Base-by-base conservation (phyloP, 2,888 invertebrate genomes). In the Xanthorhoe designata region DNA sequence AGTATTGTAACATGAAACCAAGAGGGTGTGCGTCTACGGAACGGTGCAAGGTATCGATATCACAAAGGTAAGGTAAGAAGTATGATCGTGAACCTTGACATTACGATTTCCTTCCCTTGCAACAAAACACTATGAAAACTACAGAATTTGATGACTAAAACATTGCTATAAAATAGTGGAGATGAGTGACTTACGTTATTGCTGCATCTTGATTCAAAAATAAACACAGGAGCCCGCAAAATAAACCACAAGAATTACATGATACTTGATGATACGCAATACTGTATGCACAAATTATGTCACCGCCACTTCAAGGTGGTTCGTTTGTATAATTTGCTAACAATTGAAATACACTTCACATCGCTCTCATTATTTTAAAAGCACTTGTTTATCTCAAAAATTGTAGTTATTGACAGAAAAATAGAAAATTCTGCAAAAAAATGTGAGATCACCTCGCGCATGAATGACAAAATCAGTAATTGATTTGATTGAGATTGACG, bases 261-360 rank as follows among this genome's bases (percentile, higher is more conserved):
- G 87, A 89, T 91, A 90, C 90, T 90, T 91, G 89, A 92, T 90
- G 87, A 89, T 91, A 90, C 90, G 86, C 85, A 86, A 71, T 84
- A 77, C 51, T 67, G 71, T 76, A 68, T 67, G 66, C 71, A 71
- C 60, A 70, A 54, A 85, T 84, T 85, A 84, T 84, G 84, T 87
- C 85, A 84, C 76, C 75, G 69, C 71, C 77, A 78, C 79, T 73
- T 68, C 73, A 81, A 77, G 73, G 76, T 77, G 58, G 72, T 47
- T 66, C 61, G 49, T 75, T 71, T 49, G 65, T 61, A 59, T 59
- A 70, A 79, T 77, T 80, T 74, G 68, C 62, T 64, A 64, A 69
- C 60, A 52, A 66, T 61, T 54, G 66, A 62, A 61, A 74, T 68
- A 53, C 54, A 70, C 71, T 66, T 73, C 66, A 38, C 68, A 77